Percentiles rank a stretch among this genome's conserved stretches.
These are phyloP conservation scores for Lates calcarifer DNA, from an alignment of 2,113 vertebrate genomes.

Conservation along the genomic window DNA sequence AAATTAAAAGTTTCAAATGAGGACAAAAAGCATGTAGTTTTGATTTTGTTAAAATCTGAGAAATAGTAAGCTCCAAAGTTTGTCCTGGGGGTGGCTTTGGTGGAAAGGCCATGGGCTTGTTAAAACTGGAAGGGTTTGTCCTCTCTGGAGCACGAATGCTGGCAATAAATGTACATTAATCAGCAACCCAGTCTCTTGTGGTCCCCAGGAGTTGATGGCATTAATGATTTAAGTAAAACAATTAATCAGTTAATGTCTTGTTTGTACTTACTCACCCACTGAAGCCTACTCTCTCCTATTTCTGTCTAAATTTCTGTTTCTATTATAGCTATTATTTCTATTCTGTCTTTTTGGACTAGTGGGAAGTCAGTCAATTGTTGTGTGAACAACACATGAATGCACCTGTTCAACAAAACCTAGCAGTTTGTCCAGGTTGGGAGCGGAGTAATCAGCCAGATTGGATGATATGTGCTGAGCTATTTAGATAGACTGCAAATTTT, in stretches of 20 bases:
- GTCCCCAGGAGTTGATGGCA: neutral
- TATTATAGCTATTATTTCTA: too few species aligned
- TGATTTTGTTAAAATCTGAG: neutral
- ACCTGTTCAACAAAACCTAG: neutral
- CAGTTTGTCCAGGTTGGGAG: too few species aligned
- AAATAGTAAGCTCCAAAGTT: neutral
- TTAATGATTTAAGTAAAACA: neutral
- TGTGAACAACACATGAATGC: too few species aligned
- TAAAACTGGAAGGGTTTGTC: neutral
- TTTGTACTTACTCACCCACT: neutral
- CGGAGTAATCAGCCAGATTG: too few species aligned
- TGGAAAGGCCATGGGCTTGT: neutral
- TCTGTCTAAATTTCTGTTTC: too few species aligned
- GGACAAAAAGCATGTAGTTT: neutral
- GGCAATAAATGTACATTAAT: neutral
- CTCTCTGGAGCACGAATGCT: neutral
- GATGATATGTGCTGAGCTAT: too few species aligned
- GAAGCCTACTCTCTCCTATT: neutral
- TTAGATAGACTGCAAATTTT: too few species aligned
- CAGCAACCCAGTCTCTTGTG: neutral
- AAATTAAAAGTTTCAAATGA: neutral
- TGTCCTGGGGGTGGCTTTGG: neutral
- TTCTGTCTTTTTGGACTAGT: neutral
- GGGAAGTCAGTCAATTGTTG: too few species aligned
- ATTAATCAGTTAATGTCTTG: neutral